A percentile compares a stretch with the other conserved stretches of the same genome.
phyloP scores from a whole-genome alignment of 2,113 vertebrate genomes.

The Sander vitreus region DNA sequence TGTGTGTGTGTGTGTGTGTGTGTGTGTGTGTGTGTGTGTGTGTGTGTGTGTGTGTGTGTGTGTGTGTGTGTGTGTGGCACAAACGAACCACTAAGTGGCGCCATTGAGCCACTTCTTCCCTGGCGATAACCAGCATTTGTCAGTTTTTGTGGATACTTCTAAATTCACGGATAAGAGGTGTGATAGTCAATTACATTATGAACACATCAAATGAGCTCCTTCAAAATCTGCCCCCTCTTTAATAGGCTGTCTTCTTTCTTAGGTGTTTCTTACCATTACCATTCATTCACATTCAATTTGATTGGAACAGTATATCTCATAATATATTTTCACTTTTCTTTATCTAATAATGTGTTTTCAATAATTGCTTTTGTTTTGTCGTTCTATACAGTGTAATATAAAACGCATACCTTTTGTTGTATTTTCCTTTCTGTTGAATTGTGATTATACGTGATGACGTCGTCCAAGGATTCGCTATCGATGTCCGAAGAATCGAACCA shows the following conservation, averaged over 20 bases:
- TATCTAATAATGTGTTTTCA: background rate
- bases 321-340: background rate
- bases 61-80: background rate
- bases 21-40: no score
- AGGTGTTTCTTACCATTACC: no score
- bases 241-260: no score
- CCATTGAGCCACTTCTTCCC: background rate
- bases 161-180: no score
- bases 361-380: background rate
- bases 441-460: conserved; percentile 37
- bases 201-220: background rate
- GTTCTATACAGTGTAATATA: background rate
- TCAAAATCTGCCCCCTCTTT: background rate
- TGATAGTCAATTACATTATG: background rate
- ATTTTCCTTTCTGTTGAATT: background rate
- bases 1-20: no score
- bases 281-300: background rate
- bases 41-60: no score
- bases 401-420: background rate
- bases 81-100: background rate
- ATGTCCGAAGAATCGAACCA: conserved; percentile 59
- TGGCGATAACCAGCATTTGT: background rate
- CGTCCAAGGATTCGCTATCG: conserved; percentile 18
- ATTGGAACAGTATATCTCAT: no score
- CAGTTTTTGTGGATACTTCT: background rate